These are phyloP conservation scores for Galeopterus variegatus DNA, from an alignment of 2,113 vertebrate genomes.

Conservation along the genomic window DNA sequence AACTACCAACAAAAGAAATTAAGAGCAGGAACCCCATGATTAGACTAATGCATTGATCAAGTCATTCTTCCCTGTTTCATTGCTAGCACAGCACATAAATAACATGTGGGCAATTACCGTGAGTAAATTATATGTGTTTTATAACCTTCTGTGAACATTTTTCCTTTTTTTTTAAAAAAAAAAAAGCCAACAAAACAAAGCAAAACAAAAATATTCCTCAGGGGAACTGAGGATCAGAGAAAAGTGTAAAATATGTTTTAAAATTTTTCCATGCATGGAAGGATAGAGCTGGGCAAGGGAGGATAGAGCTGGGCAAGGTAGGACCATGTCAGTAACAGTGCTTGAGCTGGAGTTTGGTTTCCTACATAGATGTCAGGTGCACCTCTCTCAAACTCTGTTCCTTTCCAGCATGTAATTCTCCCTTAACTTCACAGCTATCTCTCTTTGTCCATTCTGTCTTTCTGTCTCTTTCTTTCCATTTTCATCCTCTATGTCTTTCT, in stretches of 20 bases:
- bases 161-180: conserved; percentile 59
- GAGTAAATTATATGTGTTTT: conserved; percentile 81
- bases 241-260: background rate
- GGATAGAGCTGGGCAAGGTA: accelerated
- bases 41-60: conserved; percentile 92
- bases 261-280: background rate
- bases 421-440: accelerated
- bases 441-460: too few species aligned
- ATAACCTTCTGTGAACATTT: conserved; percentile 73
- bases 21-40: conserved; percentile 91
- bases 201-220: conserved; percentile 69
- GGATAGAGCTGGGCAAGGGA: background rate
- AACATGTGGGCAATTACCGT: conserved; percentile 70
- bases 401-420: accelerated
- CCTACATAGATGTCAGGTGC: accelerated
- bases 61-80: conserved; percentile 90
- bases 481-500: background rate
- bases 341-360: background rate
- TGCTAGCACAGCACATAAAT: conserved; percentile 88
- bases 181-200: conserved; percentile 48
- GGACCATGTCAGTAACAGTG: accelerated
- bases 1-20: conserved; percentile 92
- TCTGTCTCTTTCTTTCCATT: background rate
- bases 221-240: background rate
- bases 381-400: accelerated